Base-by-base conservation (phyloP, 2,888 invertebrate species). In the Drosophila rubida region DNA sequence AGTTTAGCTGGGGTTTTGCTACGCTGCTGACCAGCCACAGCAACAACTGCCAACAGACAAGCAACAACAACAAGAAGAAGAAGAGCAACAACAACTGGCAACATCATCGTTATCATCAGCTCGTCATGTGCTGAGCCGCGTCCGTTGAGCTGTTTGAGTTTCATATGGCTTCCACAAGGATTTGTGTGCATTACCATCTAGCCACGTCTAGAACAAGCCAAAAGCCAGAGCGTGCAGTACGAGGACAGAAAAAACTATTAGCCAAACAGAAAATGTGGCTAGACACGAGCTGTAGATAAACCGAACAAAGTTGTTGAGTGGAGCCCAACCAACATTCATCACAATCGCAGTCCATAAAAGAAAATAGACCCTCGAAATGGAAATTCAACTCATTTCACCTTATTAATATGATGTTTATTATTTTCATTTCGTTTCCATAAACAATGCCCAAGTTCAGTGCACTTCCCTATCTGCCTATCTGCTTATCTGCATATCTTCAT, bases 141-240 rank as follows among this genome's bases (percentile, higher is more conserved):
- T 61, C 54, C 42, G 68, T 62, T 73, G 63, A 62, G 78, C 75
- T 81, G 66, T 87, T 82, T 74, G 69, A 54, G 66, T 71, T 70
- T 85, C 80, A 69, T 85, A 83, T 83, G 83, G 83, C 83, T 83
- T 83, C 83, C 79, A 75, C 63, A 69, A 84, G 87, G 81, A 87
- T 87, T 82, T 80, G 73, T 70, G 50, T 77, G 74, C 78, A 72
- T 75, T 72, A 72, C n/a, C n/a, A n/a, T n/a, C n/a, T 8, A 30
- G 16, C 42, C 48, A 49, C 22, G 32, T 44, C 14, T 13, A 45
- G 14, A 45, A 8, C 13, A 11, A 27, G n/a, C 5, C 7, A 14
- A n/a, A 32, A 32, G n/a, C 11, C n/a, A 11, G 5, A 25, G 25
- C 6, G 6, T 25, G 7, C 6, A 60, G 4, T 39, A 22, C 11